Base-by-base conservation (phyloP, 1,140 invertebrate genomes). In the Lerema accius region DNA sequence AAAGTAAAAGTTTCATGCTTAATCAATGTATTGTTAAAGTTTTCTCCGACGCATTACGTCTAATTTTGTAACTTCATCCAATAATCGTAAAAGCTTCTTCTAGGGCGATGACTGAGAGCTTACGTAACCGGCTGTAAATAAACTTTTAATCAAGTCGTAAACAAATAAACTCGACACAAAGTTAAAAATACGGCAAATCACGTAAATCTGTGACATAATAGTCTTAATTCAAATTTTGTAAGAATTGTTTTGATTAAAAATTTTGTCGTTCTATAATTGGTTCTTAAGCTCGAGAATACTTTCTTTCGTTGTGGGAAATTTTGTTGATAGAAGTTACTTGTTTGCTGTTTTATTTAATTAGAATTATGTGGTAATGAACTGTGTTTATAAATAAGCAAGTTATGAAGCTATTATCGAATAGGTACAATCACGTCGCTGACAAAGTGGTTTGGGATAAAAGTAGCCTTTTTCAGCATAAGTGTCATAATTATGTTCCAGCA, bases 141-240 rank as follows among this genome's bases (percentile, higher is more conserved):
- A 43, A 69, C 61, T 65, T 74, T 69, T 42, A 69, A 69, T 64
- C 40, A 60, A 66, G 43, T 69, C 51, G 40, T 67, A 71, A 78
- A 78, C 69, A 40, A 70, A 58, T 67, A 79, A 75, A 80, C 51
- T 64, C 66, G 76, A 74, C 74, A 71, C 65, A 69, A 74, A 80
- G 65, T 72, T 77, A 62, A 65, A 79, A 76, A 74, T 75, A 68
- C 28, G 62, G 49, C 26, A 42, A 49, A 68, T 83, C 73, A 66
- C 66, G 76, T 78, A 73, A 80, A 76, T 64, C 43, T 32, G 15
- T 37, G 2, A 70, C 60, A 74, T 77, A 77, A 82, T 64, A 65
- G 40, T 39, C 67, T 59, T 63, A 76, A 76, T 48, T 70, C 76
- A 15, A 28, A 77, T 72, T 73, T 61, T n/a, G 67, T 42, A 51